Percentiles rank a stretch among this genome's conserved stretches.
Conservation (phyloP, 2,888 invertebrate genomes). For the Leptinotarsa juncta region DNA sequence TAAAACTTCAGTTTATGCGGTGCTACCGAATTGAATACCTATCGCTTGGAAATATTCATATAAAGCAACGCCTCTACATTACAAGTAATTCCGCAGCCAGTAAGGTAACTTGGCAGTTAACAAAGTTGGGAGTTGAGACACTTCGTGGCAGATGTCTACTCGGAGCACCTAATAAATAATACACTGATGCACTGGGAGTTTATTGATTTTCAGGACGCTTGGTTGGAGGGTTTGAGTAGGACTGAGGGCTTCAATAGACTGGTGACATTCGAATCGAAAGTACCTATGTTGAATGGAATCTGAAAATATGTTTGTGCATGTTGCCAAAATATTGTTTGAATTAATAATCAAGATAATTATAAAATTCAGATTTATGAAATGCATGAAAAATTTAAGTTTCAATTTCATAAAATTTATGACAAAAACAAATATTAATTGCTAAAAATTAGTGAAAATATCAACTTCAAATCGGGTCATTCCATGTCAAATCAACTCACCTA, state of each 20-base stretch:
- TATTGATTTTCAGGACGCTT: constrained; percentile 1
- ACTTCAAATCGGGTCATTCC: no score
- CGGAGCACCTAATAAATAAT: constrained; percentile 5
- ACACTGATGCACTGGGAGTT: background rate
- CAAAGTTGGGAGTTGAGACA: constrained; percentile 2
- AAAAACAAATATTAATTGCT: no score
- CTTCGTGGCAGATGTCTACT: constrained; percentile 15
- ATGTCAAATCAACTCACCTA: no score
- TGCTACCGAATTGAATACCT: background rate
- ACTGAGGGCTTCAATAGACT: background rate
- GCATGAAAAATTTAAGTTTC: no score
- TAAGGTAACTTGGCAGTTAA: constrained; percentile 2
- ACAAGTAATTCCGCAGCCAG: background rate
- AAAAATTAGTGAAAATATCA: no score
- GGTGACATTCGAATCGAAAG: no score
- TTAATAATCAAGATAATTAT: no score
- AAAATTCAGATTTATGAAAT: no score
- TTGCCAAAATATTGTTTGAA: no score
- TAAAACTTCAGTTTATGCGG: background rate
- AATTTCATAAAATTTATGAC: no score
- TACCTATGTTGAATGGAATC: no score
- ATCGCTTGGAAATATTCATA: background rate
- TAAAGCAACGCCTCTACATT: background rate
- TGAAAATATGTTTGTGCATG: no score
- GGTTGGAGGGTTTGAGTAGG: background rate